phyloP scores from a whole-genome alignment of 2,113 vertebrate genomes.

The Dryoscopus gambensis region DNA sequence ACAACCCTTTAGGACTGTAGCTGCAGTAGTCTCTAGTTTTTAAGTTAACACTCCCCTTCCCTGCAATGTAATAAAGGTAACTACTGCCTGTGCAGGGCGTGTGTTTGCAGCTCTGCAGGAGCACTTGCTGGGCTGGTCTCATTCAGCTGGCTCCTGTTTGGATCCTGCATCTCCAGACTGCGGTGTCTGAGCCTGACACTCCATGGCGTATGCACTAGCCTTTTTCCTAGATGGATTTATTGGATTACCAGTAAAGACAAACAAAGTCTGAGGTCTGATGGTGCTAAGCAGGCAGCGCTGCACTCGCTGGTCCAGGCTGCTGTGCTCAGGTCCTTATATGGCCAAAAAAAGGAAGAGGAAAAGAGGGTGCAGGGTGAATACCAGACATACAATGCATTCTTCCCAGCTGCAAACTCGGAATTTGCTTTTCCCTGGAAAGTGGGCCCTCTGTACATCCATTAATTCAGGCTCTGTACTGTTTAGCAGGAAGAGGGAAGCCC shows the following conservation, averaged over 20 bases:
- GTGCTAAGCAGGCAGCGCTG: neutral
- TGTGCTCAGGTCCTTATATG: constrained; percentile 70
- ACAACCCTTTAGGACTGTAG: neutral
- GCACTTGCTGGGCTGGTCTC: neutral
- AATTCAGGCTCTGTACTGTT: constrained; percentile 17
- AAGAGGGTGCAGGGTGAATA: constrained; percentile 44
- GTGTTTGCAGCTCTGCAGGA: neutral
- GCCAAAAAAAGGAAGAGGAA: constrained; percentile 51
- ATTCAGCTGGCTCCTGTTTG: neutral
- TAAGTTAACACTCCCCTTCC: neutral
- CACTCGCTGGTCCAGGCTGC: constrained; percentile 19
- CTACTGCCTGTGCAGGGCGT: neutral
- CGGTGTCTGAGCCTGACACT: neutral
- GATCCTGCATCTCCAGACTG: neutral
- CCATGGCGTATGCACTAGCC: neutral
- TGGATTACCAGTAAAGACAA: constrained; percentile 75
- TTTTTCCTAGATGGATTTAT: constrained; percentile 71
- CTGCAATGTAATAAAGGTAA: neutral
- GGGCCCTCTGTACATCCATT: constrained; percentile 3
- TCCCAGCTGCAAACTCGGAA: constrained; percentile 35
- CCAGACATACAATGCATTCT: constrained; percentile 73
- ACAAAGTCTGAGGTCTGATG: constrained; percentile 27
- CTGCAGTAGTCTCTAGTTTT: neutral
- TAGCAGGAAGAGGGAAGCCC: constrained; percentile 40
- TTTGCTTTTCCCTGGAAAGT: constrained; percentile 28